Evolutionary conservation across 2,113 vertebrate genomes (phyloP).

Genomic region (Colaptes auratus): DNA sequence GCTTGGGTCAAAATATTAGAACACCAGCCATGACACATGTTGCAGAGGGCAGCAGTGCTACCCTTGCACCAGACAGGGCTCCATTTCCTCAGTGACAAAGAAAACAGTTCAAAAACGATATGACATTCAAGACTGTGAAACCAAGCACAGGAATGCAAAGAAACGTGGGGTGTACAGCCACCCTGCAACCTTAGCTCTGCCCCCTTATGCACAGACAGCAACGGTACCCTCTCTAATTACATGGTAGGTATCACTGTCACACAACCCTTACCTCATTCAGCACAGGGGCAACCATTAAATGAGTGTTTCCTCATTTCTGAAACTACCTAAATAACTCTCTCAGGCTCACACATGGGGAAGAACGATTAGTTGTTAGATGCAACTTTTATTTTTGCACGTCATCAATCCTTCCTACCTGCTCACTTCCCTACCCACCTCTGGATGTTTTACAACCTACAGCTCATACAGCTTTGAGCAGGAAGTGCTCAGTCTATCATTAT

Average conservation of each 20-base stretch:
- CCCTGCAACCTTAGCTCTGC: background rate
- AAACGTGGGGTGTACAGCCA: background rate
- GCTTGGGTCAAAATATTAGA: background rate
- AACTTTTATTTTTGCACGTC: background rate
- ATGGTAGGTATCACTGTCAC: rapidly evolving
- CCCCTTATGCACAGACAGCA: background rate
- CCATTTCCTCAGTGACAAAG: background rate
- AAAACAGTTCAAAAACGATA: background rate
- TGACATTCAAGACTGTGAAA: background rate
- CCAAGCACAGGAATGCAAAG: background rate
- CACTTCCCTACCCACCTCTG: background rate
- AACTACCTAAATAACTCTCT: background rate
- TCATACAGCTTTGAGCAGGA: background rate
- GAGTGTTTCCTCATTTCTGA: background rate
- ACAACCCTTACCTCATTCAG: background rate
- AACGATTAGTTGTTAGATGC: background rate
- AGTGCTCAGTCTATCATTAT: background rate
- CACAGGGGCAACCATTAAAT: background rate
- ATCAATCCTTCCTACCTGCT: background rate
- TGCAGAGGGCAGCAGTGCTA: rapidly evolving
- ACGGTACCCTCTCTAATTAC: background rate
- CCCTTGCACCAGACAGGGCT: background rate
- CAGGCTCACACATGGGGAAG: rapidly evolving
- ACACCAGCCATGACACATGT: rapidly evolving
- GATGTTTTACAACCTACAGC: background rate